Conservation (phyloP, 2,113 vertebrate genomes). For the Dicerorhinus sumatrensis region DNA sequence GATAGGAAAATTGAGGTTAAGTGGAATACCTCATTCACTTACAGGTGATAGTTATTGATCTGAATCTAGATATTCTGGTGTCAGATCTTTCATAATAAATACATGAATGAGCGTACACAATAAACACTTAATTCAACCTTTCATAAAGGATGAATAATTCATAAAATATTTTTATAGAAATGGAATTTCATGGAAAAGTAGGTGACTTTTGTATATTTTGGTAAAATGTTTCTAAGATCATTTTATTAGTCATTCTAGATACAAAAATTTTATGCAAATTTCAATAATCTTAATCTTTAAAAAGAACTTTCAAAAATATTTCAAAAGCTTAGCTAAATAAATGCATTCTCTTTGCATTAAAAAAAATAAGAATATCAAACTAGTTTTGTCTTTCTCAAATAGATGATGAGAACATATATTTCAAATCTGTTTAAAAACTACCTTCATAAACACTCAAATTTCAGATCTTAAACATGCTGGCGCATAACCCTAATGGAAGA, state of each 20-base stretch:
- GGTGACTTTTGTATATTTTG: not conserved
- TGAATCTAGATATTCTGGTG: not conserved
- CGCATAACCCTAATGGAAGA: not conserved
- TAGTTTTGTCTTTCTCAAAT: not conserved
- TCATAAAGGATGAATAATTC: not conserved
- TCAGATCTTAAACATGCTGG: not conserved
- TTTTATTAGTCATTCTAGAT: not conserved
- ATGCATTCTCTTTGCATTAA: not conserved
- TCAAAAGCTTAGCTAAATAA: not conserved
- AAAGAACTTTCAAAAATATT: not conserved
- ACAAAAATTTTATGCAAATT: not conserved
- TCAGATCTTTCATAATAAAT: not conserved
- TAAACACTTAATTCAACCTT: not conserved
- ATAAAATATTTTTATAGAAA: not conserved
- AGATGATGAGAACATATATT: not conserved
- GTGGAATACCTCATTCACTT: not conserved
- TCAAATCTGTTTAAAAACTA: not conserved
- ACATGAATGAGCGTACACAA: not conserved
- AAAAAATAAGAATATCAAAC: not conserved
- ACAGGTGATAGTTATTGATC: not conserved
- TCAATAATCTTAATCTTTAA: not conserved
- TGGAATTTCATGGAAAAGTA: not conserved
- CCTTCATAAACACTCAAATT: not conserved
- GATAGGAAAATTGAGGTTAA: not conserved
- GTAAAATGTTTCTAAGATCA: not conserved